These are phyloP conservation scores for Leptodactylus fuscus DNA, from an alignment of 2,113 vertebrate genomes.

Conservation along the genomic window DNA sequence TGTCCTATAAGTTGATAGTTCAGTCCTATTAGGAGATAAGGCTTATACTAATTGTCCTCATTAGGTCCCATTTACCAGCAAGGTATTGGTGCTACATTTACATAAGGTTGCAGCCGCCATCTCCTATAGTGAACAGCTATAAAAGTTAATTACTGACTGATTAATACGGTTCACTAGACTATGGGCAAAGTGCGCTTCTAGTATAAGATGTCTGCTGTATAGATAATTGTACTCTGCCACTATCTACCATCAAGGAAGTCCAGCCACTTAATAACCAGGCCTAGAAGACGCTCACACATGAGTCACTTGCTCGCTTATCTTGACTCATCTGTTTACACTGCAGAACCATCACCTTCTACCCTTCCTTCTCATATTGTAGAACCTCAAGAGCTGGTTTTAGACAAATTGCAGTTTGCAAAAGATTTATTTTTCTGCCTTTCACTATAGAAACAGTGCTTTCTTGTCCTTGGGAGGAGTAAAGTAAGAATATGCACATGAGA, in stretches of 20 bases:
- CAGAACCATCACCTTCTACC: background rate
- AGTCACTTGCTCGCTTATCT: background rate
- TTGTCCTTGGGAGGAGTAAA: no score
- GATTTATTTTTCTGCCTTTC: no score
- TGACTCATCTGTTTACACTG: background rate
- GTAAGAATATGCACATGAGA: no score
- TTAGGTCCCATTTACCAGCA: background rate
- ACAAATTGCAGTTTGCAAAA: background rate
- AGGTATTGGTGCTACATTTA: background rate
- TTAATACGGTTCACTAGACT: background rate
- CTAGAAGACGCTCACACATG: background rate
- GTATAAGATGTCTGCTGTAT: background rate
- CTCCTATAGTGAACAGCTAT: background rate
- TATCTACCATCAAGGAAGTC: background rate
- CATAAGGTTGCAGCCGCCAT: background rate
- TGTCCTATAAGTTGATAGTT: no score
- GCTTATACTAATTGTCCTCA: background rate
- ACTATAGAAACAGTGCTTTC: no score
- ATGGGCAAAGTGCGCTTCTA: background rate
- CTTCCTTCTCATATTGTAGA: background rate
- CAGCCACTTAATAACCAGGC: background rate
- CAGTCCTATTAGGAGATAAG: background rate
- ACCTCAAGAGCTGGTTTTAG: background rate
- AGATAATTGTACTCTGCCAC: background rate
- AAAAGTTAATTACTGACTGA: conserved; percentile 8